phyloP scores from a whole-genome alignment of 2,888 invertebrate genomes.

The Tenthredo mesomela region DNA sequence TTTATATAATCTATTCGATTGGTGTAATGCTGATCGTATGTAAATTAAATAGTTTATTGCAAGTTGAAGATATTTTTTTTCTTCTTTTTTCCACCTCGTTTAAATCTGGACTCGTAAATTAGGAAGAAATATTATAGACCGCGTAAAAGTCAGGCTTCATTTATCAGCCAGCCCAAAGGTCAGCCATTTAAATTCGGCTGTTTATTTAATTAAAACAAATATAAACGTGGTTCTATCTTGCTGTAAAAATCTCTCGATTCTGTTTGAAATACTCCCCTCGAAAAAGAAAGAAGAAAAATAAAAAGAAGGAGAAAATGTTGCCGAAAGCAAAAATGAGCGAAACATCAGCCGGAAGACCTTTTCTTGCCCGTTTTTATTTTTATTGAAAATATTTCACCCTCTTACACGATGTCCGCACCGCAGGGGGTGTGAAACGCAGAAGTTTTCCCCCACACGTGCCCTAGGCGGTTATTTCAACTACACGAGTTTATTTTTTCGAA shows the following conservation, averaged over 20 bases:
- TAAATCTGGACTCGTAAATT: slow-evolving; percentile 16
- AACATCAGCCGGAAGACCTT: neutral
- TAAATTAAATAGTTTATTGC: neutral
- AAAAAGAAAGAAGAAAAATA: neutral
- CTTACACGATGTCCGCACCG: neutral
- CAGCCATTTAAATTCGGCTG: slow-evolving; percentile 3
- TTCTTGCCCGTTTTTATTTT: neutral
- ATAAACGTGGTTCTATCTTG: neutral
- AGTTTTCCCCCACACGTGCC: neutral
- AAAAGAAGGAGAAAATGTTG: neutral
- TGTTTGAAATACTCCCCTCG: neutral
- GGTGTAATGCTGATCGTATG: neutral
- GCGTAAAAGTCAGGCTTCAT: slow-evolving; percentile 12
- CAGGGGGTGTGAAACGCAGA: neutral
- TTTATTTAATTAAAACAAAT: slow-evolving; percentile 36
- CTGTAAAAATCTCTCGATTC: neutral
- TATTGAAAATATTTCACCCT: neutral
- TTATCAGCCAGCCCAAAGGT: slow-evolving; percentile 10
- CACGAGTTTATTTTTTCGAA: slow-evolving; percentile 37
- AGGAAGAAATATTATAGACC: slow-evolving; percentile 20
- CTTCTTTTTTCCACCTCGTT: neutral
- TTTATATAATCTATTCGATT: neutral
- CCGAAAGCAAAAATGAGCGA: neutral
- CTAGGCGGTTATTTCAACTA: neutral
- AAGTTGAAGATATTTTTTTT: neutral